Evolutionary conservation across 2,113 vertebrate genomes (phyloP).

Genomic region (Dasyprocta punctata): DNA sequence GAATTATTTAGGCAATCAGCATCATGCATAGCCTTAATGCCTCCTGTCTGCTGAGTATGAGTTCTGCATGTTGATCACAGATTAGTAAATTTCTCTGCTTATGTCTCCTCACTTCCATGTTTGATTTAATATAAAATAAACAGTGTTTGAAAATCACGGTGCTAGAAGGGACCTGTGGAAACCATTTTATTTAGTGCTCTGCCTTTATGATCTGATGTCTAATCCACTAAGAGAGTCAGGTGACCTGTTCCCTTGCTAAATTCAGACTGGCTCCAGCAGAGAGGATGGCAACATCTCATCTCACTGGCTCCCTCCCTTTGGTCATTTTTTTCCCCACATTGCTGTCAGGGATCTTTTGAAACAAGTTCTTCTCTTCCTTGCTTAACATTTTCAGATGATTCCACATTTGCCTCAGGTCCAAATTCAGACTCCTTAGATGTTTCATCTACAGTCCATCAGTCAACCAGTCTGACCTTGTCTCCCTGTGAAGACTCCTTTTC

Average conservation of each 20-base stretch:
- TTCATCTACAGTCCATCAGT: neutral
- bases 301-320: neutral
- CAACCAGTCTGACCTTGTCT: neutral
- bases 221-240: neutral
- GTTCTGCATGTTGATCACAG: conserved; percentile 57
- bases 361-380: neutral
- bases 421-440: neutral
- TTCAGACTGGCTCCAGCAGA: neutral
- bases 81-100: conserved; percentile 54
- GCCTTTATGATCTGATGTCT: neutral
- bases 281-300: neutral
- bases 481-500: neutral
- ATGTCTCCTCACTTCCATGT: conserved; percentile 21
- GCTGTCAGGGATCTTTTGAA: neutral
- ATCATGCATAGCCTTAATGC: conserved; percentile 39
- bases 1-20: conserved; percentile 52
- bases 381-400: neutral
- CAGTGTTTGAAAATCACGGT: conserved; percentile 40
- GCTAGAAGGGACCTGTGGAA: neutral
- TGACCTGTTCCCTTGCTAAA: neutral
- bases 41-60: conserved; percentile 23
- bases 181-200: neutral
- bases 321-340: neutral
- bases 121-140: conserved; percentile 58
- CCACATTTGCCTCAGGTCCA: neutral